These are phyloP conservation scores for Ferrisia virgata DNA, from an alignment of 2,888 invertebrate genomes.

Conservation along the genomic window DNA sequence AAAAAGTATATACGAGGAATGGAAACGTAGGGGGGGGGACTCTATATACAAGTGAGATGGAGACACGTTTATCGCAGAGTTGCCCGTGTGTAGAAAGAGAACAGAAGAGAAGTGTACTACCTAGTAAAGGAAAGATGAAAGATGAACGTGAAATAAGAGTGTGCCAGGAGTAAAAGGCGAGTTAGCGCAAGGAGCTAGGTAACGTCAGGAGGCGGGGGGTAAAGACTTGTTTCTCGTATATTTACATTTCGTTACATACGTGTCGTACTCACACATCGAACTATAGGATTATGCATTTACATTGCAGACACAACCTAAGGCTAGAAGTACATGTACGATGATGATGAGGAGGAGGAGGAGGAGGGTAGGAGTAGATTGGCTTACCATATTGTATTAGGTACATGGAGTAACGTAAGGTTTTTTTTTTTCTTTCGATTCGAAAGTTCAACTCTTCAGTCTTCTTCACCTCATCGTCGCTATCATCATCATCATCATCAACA, in stretches of 20 bases:
- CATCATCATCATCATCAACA: too few species aligned
- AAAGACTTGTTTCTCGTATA: slow-evolving; percentile 1
- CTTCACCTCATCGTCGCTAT: too few species aligned
- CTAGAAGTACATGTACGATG: not conserved
- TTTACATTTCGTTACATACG: slow-evolving; percentile 19
- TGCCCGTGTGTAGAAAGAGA: not conserved
- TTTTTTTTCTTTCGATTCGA: not conserved
- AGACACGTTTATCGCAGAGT: not conserved
- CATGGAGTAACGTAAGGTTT: too few species aligned
- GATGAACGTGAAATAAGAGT: not conserved
- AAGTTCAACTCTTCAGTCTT: not conserved
- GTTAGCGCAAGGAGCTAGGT: not conserved
- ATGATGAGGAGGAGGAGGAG: not conserved
- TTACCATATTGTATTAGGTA: too few species aligned
- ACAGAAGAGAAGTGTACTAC: not conserved
- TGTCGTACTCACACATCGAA: not conserved
- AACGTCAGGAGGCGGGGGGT: not conserved
- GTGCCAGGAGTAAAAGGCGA: too few species aligned
- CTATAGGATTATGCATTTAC: not conserved
- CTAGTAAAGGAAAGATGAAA: not conserved
- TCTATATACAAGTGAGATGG: not conserved
- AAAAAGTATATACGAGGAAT: not conserved
- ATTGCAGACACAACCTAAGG: not conserved
- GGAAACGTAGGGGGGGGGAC: not conserved
- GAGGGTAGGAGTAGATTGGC: too few species aligned